Base-by-base conservation (phyloP, 2,113 vertebrate genomes). In the Syngnathus floridae region DNA sequence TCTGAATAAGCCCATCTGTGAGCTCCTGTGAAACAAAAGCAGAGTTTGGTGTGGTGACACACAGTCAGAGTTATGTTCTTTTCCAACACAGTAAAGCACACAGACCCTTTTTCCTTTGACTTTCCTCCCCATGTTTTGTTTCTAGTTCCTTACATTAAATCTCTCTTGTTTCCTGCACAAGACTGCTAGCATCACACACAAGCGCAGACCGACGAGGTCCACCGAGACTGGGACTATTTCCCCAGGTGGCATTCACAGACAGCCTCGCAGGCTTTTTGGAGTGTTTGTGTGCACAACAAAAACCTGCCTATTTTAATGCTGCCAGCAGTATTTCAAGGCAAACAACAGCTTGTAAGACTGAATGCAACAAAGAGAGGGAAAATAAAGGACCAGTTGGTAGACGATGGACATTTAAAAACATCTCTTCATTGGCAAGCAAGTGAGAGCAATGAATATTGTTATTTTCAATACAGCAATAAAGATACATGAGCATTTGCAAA, bases 1-100 rank as follows among this genome's bases (percentile, higher is more conserved):
- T 55, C 63, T 87, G 75, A 87, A 90, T 84, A 64, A 84, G 75
- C 76, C 87, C 90, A 90, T 91, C 88, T 90, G 85, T 76, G 85
- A 75, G 73, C 73, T 55, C 67, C 49, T 58, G 48, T 51, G 76
- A 78, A 76, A 89, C 84, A 85, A 89, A 85, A 84, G 74, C 70
- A 62, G 70, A 73, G 69, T 74, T 84, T 63, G 59, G 73, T 77
- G 52, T 41, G 65, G 66, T 65, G 76, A 46, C 57, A 74, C 71
- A 71, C 52, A 61, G 58, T 40, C 65, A 58, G 65, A 82, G 75
- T 71, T 69, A 73, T 66, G 67, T 62, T 40, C 65, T 51, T 56
- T 62, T 75, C 56, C 48, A 60, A 65, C 63, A 63, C 66, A 67
- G 38, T 36, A 26, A 55, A 55, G 41, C 67, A 68, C 31, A 38